These are phyloP conservation scores for Athene cunicularia DNA, from an alignment of 2,113 vertebrate genomes.

Conservation along the genomic window DNA sequence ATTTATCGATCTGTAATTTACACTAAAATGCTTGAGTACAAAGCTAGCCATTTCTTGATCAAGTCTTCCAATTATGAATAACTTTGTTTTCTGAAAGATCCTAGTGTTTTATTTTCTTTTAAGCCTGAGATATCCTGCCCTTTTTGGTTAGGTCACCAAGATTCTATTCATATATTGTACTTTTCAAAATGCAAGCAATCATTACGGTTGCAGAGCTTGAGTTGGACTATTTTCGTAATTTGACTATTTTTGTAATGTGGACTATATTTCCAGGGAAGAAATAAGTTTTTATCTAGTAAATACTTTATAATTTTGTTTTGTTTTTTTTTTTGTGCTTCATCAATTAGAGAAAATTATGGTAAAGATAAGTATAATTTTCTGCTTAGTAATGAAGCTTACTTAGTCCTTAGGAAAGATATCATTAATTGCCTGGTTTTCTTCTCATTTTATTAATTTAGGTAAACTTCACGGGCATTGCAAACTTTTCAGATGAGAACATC, in stretches of 20 bases:
- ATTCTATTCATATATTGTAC: not conserved
- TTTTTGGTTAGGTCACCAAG: not conserved
- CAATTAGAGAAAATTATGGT: not conserved
- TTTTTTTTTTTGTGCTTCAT: not conserved
- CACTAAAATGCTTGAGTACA: not conserved
- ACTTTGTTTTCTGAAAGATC: not conserved
- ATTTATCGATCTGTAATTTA: not conserved
- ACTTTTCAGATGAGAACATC: not conserved
- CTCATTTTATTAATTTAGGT: not conserved
- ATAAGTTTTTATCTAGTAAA: not conserved
- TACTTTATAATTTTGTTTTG: not conserved
- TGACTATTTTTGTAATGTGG: not conserved
- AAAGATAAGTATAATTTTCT: not conserved
- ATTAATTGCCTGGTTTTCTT: not conserved
- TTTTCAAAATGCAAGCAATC: not conserved
- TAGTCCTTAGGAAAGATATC: not conserved
- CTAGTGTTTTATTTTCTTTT: fast-evolving
- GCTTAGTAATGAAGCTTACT: not conserved
- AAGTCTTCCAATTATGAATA: not conserved
- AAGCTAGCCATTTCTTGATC: not conserved
- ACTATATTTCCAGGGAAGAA: not conserved
- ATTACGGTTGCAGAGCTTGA: not conserved
- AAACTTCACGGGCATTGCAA: not conserved
- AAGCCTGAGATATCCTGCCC: not conserved
- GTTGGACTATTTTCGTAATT: not conserved